These are phyloP conservation scores for Kryptolebias marmoratus DNA, from an alignment of 2,113 vertebrate genomes.

Conservation along the genomic window DNA sequence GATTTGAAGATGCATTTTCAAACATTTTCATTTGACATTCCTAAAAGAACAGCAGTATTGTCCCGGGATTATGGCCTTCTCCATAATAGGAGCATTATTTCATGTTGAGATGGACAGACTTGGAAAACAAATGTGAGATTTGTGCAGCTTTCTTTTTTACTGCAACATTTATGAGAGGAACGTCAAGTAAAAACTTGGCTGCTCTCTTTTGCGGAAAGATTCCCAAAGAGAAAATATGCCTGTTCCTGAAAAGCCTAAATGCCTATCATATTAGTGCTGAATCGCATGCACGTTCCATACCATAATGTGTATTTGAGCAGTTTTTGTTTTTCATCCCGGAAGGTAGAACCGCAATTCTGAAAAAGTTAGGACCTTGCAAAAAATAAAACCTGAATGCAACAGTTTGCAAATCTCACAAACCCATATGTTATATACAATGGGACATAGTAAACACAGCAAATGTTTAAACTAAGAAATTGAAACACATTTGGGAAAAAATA, in stretches of 20 bases:
- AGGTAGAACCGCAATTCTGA: background rate
- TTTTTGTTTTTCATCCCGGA: background rate
- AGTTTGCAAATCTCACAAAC: too few species aligned
- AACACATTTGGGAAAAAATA: too few species aligned
- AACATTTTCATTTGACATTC: constrained; percentile 27
- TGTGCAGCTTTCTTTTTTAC: constrained; percentile 40
- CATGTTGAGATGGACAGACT: constrained; percentile 44
- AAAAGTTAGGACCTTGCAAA: too few species aligned
- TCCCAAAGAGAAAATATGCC: constrained; percentile 21
- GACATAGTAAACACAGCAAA: too few species aligned
- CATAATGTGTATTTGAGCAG: background rate
- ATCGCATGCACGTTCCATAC: background rate
- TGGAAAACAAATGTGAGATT: constrained; percentile 51
- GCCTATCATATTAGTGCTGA: constrained; percentile 1
- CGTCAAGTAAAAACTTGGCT: constrained; percentile 20
- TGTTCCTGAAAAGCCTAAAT: constrained; percentile 32
- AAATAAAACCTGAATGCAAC: too few species aligned
- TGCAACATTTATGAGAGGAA: constrained; percentile 32
- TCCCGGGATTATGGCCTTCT: constrained; percentile 52
- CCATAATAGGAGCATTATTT: constrained; percentile 54
- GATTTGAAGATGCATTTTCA: constrained; percentile 11
- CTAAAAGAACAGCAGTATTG: constrained; percentile 35
- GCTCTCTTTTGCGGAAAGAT: background rate
- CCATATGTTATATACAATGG: too few species aligned
- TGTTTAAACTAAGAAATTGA: too few species aligned